Percentiles rank a stretch among this genome's conserved stretches.
Conservation (phyloP, 1,140 invertebrate genomes). For the Drosophila pectinifera region DNA sequence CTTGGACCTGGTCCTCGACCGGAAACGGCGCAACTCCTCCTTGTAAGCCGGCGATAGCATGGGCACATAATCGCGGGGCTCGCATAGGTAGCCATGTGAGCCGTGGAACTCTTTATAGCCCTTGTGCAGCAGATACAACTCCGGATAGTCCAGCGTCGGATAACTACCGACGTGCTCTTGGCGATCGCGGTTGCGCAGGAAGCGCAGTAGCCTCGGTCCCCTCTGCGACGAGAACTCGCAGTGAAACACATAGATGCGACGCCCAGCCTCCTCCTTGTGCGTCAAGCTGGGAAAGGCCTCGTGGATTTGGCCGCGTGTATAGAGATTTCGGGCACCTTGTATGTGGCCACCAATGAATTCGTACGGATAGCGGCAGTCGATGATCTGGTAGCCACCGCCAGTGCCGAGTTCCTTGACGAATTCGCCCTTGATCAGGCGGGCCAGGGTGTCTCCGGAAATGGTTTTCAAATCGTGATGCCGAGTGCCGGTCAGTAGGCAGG, state of each 20-base stretch:
- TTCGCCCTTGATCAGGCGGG: constrained; percentile 88
- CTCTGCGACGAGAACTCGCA: constrained; percentile 99
- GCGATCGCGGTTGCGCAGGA: constrained; percentile 93
- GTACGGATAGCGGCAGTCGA: constrained; percentile 96
- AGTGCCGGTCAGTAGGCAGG: constrained; percentile 87
- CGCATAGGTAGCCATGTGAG: constrained; percentile 89
- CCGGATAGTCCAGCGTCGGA: constrained; percentile 95
- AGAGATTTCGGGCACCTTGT: constrained; percentile 92
- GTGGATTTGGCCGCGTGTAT: constrained; percentile 89
- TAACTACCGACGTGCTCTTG: constrained; percentile 92
- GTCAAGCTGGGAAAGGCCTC: constrained; percentile 85
- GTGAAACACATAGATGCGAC: constrained; percentile 96
- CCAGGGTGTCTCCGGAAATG: constrained; percentile 91
- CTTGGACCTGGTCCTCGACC: constrained; percentile 86
- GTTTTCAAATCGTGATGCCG: constrained; percentile 94
- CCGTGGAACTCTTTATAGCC: constrained; percentile 96
- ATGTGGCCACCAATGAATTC: constrained; percentile 98
- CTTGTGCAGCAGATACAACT: constrained; percentile 96
- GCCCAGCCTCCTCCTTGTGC: constrained; percentile 79
- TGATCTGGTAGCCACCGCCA: constrained; percentile 87
- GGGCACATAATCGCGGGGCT: constrained; percentile 89
- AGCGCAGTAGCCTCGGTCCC: constrained; percentile 95
- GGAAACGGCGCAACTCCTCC: constrained; percentile 40
- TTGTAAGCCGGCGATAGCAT: constrained; percentile 92
- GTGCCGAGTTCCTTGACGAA: constrained; percentile 87